Conservation (phyloP, 2,113 vertebrate genomes). For the Actinemys pallida region DNA sequence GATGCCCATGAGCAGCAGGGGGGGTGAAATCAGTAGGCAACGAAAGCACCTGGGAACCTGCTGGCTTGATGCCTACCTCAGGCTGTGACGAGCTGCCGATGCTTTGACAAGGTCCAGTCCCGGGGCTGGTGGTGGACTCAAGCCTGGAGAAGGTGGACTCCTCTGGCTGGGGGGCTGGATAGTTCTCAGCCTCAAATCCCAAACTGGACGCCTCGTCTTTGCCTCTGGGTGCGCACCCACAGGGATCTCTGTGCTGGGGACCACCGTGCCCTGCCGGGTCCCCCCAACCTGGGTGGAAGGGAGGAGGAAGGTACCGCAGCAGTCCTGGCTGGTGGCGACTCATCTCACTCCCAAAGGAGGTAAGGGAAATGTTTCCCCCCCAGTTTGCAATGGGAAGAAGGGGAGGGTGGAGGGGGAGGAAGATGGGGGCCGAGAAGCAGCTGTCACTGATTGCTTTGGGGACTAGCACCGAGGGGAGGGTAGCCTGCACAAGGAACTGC, state of each 20-base stretch:
- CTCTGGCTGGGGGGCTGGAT: background rate
- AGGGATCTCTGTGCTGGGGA: background rate
- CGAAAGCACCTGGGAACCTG: background rate
- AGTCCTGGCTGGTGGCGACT: background rate
- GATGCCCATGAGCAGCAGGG: no score
- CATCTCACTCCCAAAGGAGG: background rate
- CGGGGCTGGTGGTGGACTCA: background rate
- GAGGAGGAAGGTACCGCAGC: background rate
- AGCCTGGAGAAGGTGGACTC: background rate
- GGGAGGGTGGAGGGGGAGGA: background rate
- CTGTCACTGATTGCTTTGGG: background rate
- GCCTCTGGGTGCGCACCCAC: background rate
- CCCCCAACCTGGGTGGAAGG: background rate
- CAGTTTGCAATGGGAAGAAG: background rate
- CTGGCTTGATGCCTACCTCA: background rate
- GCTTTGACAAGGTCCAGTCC: background rate
- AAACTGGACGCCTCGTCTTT: background rate
- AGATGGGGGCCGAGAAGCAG: background rate
- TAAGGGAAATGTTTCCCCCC: background rate
- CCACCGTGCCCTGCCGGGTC: background rate
- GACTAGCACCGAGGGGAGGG: background rate
- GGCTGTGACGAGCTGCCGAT: background rate
- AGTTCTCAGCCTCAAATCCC: background rate
- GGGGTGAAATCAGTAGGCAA: background rate
- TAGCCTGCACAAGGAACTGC: background rate